These are phyloP conservation scores for Porites australiensis DNA, from an alignment of 64 coral and sea anemone genomes.

Conservation along the genomic window DNA sequence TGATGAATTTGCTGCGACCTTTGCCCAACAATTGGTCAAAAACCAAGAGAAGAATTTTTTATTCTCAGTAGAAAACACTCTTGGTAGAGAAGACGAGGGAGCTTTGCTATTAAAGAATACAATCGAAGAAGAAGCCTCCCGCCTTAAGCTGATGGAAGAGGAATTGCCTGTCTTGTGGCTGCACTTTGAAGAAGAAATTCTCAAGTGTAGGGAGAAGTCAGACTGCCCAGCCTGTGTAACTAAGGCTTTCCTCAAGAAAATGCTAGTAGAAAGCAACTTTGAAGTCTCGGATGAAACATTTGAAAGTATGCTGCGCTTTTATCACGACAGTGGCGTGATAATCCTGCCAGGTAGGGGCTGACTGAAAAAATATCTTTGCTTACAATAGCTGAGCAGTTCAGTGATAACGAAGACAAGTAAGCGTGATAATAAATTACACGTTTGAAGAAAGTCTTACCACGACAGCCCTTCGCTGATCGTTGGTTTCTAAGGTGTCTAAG, in stretches of 20 bases:
- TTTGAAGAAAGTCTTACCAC: too few relatives aligned
- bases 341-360: constrained; percentile 58
- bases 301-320: constrained; percentile 79
- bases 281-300: constrained; percentile 27
- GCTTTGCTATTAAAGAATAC: constrained; percentile 27
- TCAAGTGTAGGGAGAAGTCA: constrained; percentile 30
- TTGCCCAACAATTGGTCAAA: constrained; percentile 68
- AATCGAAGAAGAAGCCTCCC: constrained; percentile 73
- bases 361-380: not conserved
- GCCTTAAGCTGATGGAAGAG: constrained; percentile 13
- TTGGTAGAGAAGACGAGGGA: constrained; percentile 39
- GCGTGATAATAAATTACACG: too few relatives aligned
- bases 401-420: too few relatives aligned
- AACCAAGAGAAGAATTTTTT: constrained; percentile 27
- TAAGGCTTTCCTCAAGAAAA: constrained; percentile 12
- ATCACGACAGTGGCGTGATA: constrained; percentile 85
- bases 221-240: constrained; percentile 28
- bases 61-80: constrained; percentile 76
- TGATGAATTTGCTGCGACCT: constrained; percentile 25
- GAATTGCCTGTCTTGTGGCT: constrained; percentile 80
- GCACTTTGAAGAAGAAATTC: constrained; percentile 84
- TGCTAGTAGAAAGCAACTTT: constrained; percentile 27
- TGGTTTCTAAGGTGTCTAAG: too few relatives aligned
- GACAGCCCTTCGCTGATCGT: too few relatives aligned
- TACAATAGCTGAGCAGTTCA: too few relatives aligned